These are phyloP conservation scores for Sebastes matsubarae DNA, from an alignment of 2,797 vertebrate genomes.

Conservation along the genomic window DNA sequence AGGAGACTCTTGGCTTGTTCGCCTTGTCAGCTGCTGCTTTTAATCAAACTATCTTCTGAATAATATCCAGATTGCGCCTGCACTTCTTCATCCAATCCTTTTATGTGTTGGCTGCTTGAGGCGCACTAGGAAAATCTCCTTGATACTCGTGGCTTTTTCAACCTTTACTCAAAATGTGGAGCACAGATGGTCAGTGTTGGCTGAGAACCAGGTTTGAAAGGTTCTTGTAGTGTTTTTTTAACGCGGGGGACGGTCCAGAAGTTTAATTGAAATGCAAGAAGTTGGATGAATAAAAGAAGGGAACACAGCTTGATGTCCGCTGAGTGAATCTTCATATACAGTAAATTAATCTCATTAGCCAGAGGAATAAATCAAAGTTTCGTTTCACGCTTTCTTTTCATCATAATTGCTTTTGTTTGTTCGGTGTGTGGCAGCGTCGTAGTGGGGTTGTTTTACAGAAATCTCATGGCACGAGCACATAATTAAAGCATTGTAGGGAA, in stretches of 20 bases:
- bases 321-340: conserved; percentile 32
- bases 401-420: conserved; percentile 61
- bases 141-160: conserved; percentile 63
- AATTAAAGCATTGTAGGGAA: conserved; percentile 73
- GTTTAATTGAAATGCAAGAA: conserved; percentile 60
- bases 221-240: conserved; percentile 46
- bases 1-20: conserved; percentile 71
- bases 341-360: conserved; percentile 61
- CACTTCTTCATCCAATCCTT: conserved; percentile 68
- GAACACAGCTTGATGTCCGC: conserved; percentile 17
- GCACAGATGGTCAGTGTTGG: conserved; percentile 76
- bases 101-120: conserved; percentile 67
- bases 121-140: conserved; percentile 63
- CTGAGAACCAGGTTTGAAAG: conserved; percentile 39
- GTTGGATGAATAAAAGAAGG: conserved; percentile 24
- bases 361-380: conserved; percentile 66
- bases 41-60: conserved; percentile 71
- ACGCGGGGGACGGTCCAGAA: conserved; percentile 34
- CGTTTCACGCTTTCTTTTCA: conserved; percentile 67
- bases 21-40: conserved; percentile 73
- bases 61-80: conserved; percentile 70
- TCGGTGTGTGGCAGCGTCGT: conserved; percentile 26
- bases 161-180: conserved; percentile 72
- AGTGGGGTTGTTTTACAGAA: conserved; percentile 65
- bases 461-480: conserved; percentile 63